A percentile compares a stretch with the other conserved stretches of the same genome.
Conservation (phyloP, 2,888 invertebrate species). For the Gastrophysa polygoni region DNA sequence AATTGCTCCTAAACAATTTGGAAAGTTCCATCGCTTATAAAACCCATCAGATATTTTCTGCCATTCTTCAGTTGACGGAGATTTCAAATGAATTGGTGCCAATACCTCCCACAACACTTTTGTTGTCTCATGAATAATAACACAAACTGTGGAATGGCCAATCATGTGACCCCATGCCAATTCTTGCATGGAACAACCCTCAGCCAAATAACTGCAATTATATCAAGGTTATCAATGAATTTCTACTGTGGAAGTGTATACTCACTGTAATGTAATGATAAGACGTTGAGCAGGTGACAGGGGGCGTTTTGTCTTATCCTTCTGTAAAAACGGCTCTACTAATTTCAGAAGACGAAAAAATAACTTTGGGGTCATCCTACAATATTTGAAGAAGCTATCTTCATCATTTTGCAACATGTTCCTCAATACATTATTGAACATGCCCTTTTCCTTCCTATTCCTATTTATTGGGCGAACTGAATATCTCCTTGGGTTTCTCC, state of each 20-base stretch:
- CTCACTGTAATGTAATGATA: constrained; percentile 16
- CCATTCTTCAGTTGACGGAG: constrained; percentile 11
- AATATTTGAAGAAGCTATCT: constrained; percentile 8
- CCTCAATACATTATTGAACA: background rate
- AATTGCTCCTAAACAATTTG: constrained; percentile 42
- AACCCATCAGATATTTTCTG: constrained; percentile 23
- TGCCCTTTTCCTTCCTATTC: background rate
- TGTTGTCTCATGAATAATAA: constrained; percentile 36
- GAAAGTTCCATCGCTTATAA: constrained; percentile 33
- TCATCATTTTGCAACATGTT: background rate
- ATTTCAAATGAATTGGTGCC: constrained; percentile 11
- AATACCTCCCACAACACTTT: constrained; percentile 41
- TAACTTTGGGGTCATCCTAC: background rate
- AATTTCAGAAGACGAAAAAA: constrained; percentile 1
- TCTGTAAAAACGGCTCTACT: constrained; percentile 1
- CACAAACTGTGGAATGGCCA: constrained; percentile 43
- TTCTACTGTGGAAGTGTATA: constrained; percentile 1
- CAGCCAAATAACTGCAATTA: constrained; percentile 31
- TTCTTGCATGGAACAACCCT: constrained; percentile 34
- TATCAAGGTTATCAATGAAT: constrained; percentile 4
- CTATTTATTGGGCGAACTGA: background rate
- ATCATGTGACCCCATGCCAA: constrained; percentile 32
- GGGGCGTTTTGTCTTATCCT: background rate
- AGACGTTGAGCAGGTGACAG: constrained; percentile 2
- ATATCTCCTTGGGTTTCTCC: background rate